Evolutionary conservation across 2,797 vertebrate species (phyloP).

Genomic region (Rachycentron canadum): DNA sequence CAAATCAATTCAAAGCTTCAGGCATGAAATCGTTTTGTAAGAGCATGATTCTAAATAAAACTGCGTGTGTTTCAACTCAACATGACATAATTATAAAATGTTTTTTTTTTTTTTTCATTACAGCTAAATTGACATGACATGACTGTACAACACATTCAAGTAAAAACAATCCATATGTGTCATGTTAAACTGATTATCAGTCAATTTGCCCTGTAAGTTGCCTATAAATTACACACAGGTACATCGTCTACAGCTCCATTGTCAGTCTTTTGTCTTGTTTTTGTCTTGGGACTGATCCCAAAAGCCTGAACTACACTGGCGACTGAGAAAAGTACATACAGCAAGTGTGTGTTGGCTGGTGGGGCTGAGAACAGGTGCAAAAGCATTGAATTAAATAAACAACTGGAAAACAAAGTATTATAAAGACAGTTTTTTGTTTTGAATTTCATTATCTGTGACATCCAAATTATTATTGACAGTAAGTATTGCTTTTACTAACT

Average conservation of each 20-base stretch:
- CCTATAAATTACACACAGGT: conserved; percentile 15
- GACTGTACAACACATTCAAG: neutral
- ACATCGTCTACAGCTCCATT: too few relatives aligned
- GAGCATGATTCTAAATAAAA: neutral
- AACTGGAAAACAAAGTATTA: neutral
- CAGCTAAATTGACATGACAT: too few relatives aligned
- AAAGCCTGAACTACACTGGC: neutral
- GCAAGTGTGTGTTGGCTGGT: too few relatives aligned
- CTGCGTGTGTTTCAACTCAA: neutral
- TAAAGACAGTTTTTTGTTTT: neutral
- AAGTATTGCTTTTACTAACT: neutral
- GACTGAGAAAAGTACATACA: neutral
- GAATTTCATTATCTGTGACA: neutral
- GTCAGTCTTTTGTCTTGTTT: neutral
- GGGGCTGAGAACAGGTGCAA: neutral
- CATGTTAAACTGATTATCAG: neutral
- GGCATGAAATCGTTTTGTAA: too few relatives aligned
- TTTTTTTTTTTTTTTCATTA: too few relatives aligned
- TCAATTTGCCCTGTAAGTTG: neutral
- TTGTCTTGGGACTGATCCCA: neutral
- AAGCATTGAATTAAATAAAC: neutral
- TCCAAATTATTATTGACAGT: neutral
- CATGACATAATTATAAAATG: too few relatives aligned
- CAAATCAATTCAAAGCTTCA: neutral
- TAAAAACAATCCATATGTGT: neutral